Base-by-base conservation (phyloP, 2,113 vertebrate species). In the Pelobates fuscus region DNA sequence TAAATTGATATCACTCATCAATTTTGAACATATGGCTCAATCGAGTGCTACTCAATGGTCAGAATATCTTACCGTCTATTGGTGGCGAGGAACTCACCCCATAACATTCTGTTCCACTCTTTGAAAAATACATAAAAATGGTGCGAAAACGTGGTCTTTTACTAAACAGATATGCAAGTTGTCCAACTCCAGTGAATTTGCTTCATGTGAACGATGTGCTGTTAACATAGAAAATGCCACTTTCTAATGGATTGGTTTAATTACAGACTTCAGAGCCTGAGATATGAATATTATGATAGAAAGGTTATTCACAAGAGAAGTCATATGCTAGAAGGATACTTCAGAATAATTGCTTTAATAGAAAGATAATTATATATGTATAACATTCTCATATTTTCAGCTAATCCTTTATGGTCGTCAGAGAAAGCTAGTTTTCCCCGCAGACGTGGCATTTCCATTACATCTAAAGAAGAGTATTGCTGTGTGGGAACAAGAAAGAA, bases 321-420 rank as follows among this genome's bases (percentile, higher is more conserved):
- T 77, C 73, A 77, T 60, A 68, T 68, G 73, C 64, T 60, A 77
- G 57, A 54, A 77, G 73, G 73, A 55, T 54, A 61, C 73, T 77
- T 77, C 73, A 77, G 64, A 68, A 68, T 77, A 68, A 77, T 77
- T 77, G 65, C 64, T 77, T 77, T 77, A 77, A 77, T 77, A 77
- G 73, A 77, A 77, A 77, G 55, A 77, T 68, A 77, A 77, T 77
- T 77, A 77, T 77, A 68, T 77, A 77, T 77, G 73, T 77, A 68
- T 77, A 77, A 77, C 73, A 77, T 77, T 77, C 73, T 61, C 65
- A 25, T 76, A 67, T 76, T 67, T 75, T 60, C 54, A 61, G 43
- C 73, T 67, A 77, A 77, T 77, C 73, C 65, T 77, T 77, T 77
- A 61, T 61, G 67, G 55, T 49, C 27, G 67, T 77, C 55, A 24